phyloP scores from a whole-genome alignment of 2,113 vertebrate species.

The Peromyscus maniculatus region DNA sequence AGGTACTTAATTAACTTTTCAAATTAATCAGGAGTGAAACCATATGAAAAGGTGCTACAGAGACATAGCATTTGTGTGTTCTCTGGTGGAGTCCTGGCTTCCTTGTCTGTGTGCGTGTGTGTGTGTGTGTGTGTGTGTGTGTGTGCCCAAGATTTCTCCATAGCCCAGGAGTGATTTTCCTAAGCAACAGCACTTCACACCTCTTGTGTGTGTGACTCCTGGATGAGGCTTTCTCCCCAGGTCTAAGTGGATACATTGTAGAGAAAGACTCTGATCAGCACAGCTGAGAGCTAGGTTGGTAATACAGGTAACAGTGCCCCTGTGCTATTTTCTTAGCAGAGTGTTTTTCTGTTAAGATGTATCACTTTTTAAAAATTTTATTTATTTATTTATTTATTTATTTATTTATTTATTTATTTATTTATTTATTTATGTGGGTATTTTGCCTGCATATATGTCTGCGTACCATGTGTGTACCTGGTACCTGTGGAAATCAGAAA shows the following conservation, averaged over 20 bases:
- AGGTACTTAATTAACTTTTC: neutral
- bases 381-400: no score
- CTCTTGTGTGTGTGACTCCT: neutral
- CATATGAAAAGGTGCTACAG: neutral
- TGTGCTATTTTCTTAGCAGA: neutral
- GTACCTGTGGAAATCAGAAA: neutral
- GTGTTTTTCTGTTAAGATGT: slow-evolving; percentile 6
- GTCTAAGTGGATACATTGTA: slow-evolving; percentile 3
- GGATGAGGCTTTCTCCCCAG: neutral
- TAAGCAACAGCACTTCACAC: neutral
- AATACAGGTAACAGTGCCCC: neutral
- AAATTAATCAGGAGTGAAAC: neutral
- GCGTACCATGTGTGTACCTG: neutral
- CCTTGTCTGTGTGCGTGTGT: neutral
- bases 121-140: neutral
- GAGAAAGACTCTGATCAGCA: neutral
- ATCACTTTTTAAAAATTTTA: neutral
- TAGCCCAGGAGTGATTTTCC: neutral
- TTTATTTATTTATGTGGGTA: neutral
- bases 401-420: no score
- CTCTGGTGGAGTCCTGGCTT: neutral
- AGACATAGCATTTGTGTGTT: neutral
- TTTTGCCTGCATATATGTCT: neutral
- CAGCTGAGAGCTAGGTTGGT: neutral
- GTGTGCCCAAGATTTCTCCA: neutral